Evolutionary conservation across 2,888 invertebrate species (phyloP).

Genomic region (Tortricodes alternella): DNA sequence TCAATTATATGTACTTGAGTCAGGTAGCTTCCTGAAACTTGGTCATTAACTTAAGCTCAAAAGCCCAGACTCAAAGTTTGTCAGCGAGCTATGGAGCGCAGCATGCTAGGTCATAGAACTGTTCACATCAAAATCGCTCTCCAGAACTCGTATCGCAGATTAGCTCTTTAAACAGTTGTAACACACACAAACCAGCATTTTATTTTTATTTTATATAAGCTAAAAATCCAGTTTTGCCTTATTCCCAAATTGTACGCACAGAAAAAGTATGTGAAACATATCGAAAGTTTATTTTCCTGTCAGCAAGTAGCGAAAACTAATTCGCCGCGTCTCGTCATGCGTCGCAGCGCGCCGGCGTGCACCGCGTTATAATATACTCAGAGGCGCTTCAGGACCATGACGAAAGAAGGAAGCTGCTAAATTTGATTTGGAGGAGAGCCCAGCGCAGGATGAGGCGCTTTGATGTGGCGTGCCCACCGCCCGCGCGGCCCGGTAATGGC

Average conservation of each 20-base stretch:
- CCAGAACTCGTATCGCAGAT: too few relatives aligned
- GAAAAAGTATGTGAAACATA: neutral
- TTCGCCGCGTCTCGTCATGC: neutral
- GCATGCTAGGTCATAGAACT: too few relatives aligned
- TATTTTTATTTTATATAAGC: too few relatives aligned
- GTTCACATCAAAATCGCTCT: too few relatives aligned
- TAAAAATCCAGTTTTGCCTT: too few relatives aligned
- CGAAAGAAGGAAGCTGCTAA: slow-evolving; percentile 75
- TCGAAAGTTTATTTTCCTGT: neutral
- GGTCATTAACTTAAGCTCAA: too few relatives aligned
- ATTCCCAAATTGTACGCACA: neutral
- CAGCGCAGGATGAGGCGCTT: slow-evolving; percentile 65
- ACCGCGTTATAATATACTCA: slow-evolving; percentile 49
- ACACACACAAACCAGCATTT: too few relatives aligned
- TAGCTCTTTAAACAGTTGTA: too few relatives aligned
- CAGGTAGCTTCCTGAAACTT: too few relatives aligned
- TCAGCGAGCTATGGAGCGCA: too few relatives aligned
- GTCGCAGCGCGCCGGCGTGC: slow-evolving; percentile 34
- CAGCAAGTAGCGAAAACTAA: neutral
- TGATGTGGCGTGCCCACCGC: slow-evolving; percentile 67
- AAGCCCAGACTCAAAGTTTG: too few relatives aligned
- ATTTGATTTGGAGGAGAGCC: slow-evolving; percentile 75
- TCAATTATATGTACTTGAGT: too few relatives aligned
- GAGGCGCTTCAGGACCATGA: slow-evolving; percentile 53
- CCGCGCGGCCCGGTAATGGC: slow-evolving; percentile 63